Evolutionary conservation across 2,113 vertebrate genomes (phyloP), one percentile per base, ranked within the genome.

Genomic region (Melanotaenia duboulayi): DNA sequence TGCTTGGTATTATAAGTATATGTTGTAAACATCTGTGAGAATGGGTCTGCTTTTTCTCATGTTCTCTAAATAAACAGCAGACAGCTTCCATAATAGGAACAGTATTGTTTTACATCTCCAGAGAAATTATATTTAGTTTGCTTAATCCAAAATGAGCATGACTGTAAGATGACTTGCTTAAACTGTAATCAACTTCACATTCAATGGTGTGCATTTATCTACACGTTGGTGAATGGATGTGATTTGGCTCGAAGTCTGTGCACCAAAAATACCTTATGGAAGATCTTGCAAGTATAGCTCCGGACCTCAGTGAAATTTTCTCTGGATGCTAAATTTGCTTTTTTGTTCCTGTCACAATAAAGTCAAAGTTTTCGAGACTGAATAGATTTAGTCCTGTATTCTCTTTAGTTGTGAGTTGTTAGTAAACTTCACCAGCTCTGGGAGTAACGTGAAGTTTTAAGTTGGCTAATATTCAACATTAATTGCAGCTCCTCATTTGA

Each of bases 1-100:
- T 83, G 90, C 81, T 90, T 86, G 84, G 85, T 68, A 84, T 80
- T 88, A 80, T 87, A 88, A 88, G 85, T 85, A 85, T 85, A 91
- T 75, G 71, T 80, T 88, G 79, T 86, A 89, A 79, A 85, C 77
- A 84, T 90, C 82, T 87, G 73, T 75, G 64, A 65, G 72, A 77
- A 84, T 35, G 64, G 72, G 64, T 22, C 78, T 82, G 85, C 62
- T 81, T 87, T 85, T 88, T 77, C 69, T 88, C 89, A 63, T 71
- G 82, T 71, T 83, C 85, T 73, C 57, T 86, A 91, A 90, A 91
- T 87, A 89, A 63, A 86, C 80, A 86, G 79, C 75, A 76, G 68
- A 60, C 67, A 71, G 74, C 23, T 28, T 87, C 65, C 65, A 75
- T 49, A 37, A 74, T 80, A 68, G 80, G 55, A 76, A 76, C 66